Conservation (phyloP, 64 coral and sea anemone genomes). For the Anthopleura sola region DNA sequence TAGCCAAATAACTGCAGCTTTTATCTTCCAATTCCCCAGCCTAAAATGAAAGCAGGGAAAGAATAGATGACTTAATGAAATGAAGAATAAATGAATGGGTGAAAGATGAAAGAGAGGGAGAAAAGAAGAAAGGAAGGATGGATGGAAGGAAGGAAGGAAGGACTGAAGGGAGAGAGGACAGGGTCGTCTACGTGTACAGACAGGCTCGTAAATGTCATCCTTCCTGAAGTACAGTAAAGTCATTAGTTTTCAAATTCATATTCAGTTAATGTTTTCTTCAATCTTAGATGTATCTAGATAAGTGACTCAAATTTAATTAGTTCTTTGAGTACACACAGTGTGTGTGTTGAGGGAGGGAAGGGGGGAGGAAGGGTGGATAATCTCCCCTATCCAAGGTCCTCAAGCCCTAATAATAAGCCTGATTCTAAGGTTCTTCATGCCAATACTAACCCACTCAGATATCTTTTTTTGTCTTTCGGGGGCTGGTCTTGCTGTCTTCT, state of each 20-base stretch:
- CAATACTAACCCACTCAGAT: conserved; percentile 52
- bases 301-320: too few species aligned
- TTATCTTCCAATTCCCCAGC: conserved; percentile 25
- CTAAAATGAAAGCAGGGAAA: conserved; percentile 22
- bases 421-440: neutral
- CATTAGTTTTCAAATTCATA: too few species aligned
- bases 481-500: conserved; percentile 57
- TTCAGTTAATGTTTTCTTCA: too few species aligned
- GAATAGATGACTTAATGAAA: neutral
- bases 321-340: too few species aligned
- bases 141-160: neutral
- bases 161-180: neutral
- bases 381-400: too few species aligned
- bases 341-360: too few species aligned
- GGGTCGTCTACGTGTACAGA: too few species aligned
- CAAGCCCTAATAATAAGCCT: too few species aligned
- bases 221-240: too few species aligned
- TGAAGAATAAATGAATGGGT: neutral
- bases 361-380: too few species aligned
- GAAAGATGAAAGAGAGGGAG: neutral
- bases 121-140: neutral
- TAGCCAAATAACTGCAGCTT: conserved; percentile 39
- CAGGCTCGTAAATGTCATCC: too few species aligned
- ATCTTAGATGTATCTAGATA: too few species aligned
- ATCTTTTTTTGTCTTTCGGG: conserved; percentile 53